These are phyloP conservation scores for Megaustenia siamemsis DNA, from an alignment of 2,888 invertebrate species.

Conservation along the genomic window DNA sequence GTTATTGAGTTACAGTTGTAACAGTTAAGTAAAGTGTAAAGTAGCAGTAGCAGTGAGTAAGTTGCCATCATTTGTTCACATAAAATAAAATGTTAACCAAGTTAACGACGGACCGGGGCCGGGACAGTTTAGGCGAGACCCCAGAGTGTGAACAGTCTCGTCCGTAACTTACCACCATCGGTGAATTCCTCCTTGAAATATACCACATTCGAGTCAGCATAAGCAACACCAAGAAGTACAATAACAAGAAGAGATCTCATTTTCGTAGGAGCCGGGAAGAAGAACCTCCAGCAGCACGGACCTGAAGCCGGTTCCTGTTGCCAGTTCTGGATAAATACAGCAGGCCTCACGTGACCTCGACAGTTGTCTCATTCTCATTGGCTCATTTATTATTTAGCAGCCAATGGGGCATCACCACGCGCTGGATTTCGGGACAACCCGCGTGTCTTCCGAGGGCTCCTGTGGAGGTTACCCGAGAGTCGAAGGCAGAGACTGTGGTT, in stretches of 20 bases:
- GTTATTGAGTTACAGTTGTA: too few species aligned
- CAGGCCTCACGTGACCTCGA: conserved; percentile 58
- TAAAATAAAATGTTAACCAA: too few species aligned
- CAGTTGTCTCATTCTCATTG: conserved; percentile 74
- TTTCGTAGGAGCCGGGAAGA: neutral
- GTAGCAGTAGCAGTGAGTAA: too few species aligned
- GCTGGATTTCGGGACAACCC: conserved; percentile 60
- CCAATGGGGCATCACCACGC: conserved; percentile 76
- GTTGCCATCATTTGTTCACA: too few species aligned
- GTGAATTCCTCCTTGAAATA: conserved; percentile 77
- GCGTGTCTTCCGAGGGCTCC: too few species aligned
- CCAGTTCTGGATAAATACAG: conserved; percentile 20
- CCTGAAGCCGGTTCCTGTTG: neutral
- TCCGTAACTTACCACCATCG: conserved; percentile 56
- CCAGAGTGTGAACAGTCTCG: too few species aligned
- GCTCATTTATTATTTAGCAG: conserved; percentile 54
- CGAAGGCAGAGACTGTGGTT: too few species aligned
- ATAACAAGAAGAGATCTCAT: conserved; percentile 56
- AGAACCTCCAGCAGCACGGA: neutral
- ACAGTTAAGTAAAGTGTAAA: too few species aligned
- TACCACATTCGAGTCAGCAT: conserved; percentile 69
- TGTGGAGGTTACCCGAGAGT: too few species aligned
- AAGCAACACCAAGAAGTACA: conserved; percentile 54
- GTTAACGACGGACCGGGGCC: too few species aligned
- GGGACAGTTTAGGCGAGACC: too few species aligned